A percentile compares a stretch with the other conserved stretches of the same genome.
These are phyloP conservation scores for Tiphia femorata DNA, from an alignment of 2,888 invertebrate genomes.

Conservation along the genomic window DNA sequence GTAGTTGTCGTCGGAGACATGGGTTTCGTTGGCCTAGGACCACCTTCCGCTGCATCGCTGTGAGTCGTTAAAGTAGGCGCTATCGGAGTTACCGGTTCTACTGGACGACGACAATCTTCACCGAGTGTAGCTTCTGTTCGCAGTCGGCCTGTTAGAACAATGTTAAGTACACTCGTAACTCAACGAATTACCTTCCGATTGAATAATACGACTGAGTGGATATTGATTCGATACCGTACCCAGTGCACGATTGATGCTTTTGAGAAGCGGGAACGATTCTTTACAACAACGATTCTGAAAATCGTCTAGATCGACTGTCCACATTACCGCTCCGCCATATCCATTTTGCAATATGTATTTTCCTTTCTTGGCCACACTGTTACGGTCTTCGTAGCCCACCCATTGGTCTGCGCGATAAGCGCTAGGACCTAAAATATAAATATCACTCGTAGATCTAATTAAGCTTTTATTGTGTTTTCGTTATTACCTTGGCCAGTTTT, in stretches of 20 bases:
- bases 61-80: conserved; percentile 82
- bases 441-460: not conserved
- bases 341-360: conserved; percentile 80
- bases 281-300: conserved; percentile 87
- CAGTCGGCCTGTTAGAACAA: conserved; percentile 49
- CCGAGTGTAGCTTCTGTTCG: conserved; percentile 45
- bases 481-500: conserved; percentile 48
- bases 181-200: no score
- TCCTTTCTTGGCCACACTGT: conserved; percentile 82
- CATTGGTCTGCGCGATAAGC: conserved; percentile 86
- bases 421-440: conserved; percentile 75
- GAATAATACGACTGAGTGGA: no score
- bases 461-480: not conserved
- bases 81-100: conserved; percentile 80
- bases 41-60: conserved; percentile 72
- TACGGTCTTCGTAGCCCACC: conserved; percentile 89
- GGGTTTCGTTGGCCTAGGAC: conserved; percentile 46
- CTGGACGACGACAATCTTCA: conserved; percentile 79
- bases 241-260: conserved; percentile 82
- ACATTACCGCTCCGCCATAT: conserved; percentile 86
- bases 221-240: conserved; percentile 71
- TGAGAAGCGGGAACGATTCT: conserved; percentile 83
- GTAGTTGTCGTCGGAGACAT: conserved; percentile 51
- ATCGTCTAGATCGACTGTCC: conserved; percentile 92
- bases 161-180: no score